Evolutionary conservation across 2,888 invertebrate genomes (phyloP).

Genomic region (Drosophila testacea): DNA sequence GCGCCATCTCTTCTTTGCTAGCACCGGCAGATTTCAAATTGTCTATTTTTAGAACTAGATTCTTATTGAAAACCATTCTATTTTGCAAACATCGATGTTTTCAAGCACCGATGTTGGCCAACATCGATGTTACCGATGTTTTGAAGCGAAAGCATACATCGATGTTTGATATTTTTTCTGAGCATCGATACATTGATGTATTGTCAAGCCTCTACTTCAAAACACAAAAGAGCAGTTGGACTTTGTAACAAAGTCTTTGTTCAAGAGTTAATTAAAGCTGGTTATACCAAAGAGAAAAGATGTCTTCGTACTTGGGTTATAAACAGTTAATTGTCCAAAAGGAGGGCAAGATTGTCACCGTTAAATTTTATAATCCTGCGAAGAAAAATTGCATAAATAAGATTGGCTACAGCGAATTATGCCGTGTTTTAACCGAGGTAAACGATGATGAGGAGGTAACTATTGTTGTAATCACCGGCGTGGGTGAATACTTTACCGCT

Average conservation of each 20-base stretch:
- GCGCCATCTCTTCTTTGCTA: too few relatives aligned
- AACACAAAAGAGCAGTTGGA: conserved; percentile 19
- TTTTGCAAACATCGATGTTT: too few relatives aligned
- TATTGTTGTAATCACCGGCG: conserved; percentile 90
- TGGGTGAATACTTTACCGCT: conserved; percentile 80
- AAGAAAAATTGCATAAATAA: conserved; percentile 92
- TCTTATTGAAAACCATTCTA: too few relatives aligned
- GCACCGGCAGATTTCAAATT: too few relatives aligned
- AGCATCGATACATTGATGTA: too few relatives aligned
- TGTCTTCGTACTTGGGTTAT: conserved; percentile 70
- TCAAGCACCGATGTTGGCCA: too few relatives aligned
- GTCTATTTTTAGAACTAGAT: too few relatives aligned
- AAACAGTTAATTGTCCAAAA: conserved; percentile 77
- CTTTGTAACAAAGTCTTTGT: too few relatives aligned
- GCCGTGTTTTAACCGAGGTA: conserved; percentile 89
- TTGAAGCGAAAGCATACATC: too few relatives aligned
- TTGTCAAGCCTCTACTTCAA: neutral
- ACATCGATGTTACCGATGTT: too few relatives aligned
- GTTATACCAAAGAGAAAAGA: conserved; percentile 25
- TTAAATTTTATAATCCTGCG: conserved; percentile 90
- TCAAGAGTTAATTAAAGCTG: neutral
- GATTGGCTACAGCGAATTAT: conserved; percentile 89
- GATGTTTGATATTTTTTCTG: too few relatives aligned
- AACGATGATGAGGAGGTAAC: conserved; percentile 88
- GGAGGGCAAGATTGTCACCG: conserved; percentile 86